A percentile compares a stretch with the other conserved stretches of the same genome.
phyloP scores from a whole-genome alignment of 2,113 vertebrate genomes.

The Glaucomys volans region DNA sequence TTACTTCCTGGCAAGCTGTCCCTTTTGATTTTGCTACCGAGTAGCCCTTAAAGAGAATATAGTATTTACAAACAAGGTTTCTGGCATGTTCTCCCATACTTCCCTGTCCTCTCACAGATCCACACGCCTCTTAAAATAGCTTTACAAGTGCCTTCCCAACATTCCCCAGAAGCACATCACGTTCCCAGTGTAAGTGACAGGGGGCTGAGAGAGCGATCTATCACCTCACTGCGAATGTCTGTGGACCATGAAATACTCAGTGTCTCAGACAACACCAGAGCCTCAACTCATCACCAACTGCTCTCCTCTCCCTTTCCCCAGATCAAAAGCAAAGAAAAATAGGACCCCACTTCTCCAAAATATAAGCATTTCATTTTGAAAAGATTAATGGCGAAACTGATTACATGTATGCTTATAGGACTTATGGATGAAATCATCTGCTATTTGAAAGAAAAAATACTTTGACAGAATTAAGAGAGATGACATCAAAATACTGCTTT shows the following conservation, averaged over 20 bases:
- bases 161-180: slow-evolving; percentile 66
- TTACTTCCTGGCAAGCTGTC: slow-evolving; percentile 40
- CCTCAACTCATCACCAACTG: neutral
- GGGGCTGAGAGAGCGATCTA: slow-evolving; percentile 48
- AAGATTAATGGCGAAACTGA: neutral
- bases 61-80: slow-evolving; percentile 63
- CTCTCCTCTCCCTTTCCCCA: neutral
- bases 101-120: slow-evolving; percentile 49
- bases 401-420: neutral
- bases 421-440: slow-evolving; percentile 50
- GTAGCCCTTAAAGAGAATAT: slow-evolving; percentile 58
- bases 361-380: slow-evolving; percentile 44
- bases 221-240: slow-evolving; percentile 51
- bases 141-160: slow-evolving; percentile 56
- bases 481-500: slow-evolving; percentile 50
- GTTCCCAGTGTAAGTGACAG: slow-evolving; percentile 56
- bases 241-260: slow-evolving; percentile 62
- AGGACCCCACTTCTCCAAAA: neutral
- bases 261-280: neutral
- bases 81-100: neutral
- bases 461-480: slow-evolving; percentile 50
- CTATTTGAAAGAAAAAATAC: slow-evolving; percentile 50
- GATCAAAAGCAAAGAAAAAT: neutral
- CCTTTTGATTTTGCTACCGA: slow-evolving; percentile 27
- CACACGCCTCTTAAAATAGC: slow-evolving; percentile 68